These are phyloP conservation scores for Caenorhabditis sinica DNA, from an alignment of 2,888 invertebrate species.

Conservation along the genomic window DNA sequence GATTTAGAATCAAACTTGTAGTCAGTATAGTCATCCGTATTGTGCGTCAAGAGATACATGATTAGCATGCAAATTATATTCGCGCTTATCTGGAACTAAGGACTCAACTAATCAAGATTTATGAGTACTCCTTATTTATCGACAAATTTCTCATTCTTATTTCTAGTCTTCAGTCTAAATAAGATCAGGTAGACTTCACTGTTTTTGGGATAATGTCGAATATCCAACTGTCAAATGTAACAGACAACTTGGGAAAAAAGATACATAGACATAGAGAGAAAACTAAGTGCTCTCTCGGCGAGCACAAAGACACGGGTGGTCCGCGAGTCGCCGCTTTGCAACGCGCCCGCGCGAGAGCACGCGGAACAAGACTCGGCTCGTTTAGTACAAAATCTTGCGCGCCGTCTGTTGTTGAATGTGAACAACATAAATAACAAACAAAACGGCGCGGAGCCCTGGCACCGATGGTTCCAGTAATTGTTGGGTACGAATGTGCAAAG, in stretches of 20 bases:
- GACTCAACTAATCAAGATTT: no score
- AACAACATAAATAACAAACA: slow-evolving; percentile 46
- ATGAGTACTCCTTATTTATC: no score
- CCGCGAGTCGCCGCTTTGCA: slow-evolving; percentile 45
- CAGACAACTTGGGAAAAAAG: slow-evolving; percentile 13
- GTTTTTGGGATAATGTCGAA: no score
- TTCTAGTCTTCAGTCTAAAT: not conserved
- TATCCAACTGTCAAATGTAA: slow-evolving; percentile 17
- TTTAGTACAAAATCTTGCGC: slow-evolving; percentile 48
- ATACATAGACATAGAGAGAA: slow-evolving; percentile 35
- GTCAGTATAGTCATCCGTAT: no score
- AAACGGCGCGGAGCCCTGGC: slow-evolving; percentile 37
- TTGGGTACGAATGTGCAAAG: slow-evolving; percentile 25
- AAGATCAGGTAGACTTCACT: no score
- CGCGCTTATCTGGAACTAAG: no score
- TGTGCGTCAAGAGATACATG: no score
- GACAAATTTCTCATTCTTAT: no score
- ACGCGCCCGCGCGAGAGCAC: slow-evolving; percentile 36
- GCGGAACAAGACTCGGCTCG: slow-evolving; percentile 32
- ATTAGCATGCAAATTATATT: no score
- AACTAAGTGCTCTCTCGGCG: slow-evolving; percentile 41
- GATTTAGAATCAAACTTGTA: no score
- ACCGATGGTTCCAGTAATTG: slow-evolving; percentile 53
- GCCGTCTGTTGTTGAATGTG: slow-evolving; percentile 20
- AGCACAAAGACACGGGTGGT: slow-evolving; percentile 53